phyloP scores from a whole-genome alignment of 2,888 invertebrate species.

The Laspeyria flexula region DNA sequence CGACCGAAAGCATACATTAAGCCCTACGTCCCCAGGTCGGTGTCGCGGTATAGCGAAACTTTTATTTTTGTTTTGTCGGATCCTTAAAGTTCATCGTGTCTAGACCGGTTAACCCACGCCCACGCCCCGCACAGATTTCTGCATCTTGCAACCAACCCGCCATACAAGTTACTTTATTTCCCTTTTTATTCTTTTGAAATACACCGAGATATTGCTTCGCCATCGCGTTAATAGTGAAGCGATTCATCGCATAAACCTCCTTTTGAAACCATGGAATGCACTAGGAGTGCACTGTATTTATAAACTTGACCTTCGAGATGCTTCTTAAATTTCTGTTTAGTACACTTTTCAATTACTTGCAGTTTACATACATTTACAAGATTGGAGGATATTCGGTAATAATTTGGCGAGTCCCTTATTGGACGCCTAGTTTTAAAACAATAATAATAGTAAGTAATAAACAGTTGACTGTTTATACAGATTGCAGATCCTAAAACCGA shows the following conservation, averaged over 20 bases:
- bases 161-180: conserved; percentile 81
- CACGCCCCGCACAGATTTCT: conserved; percentile 82
- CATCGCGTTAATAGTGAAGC: conserved; percentile 71
- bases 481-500: too few species aligned
- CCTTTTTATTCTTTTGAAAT: conserved; percentile 81
- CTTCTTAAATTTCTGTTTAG: too few species aligned
- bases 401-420: too few species aligned
- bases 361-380: too few species aligned
- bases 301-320: conserved; percentile 12
- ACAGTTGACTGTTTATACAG: too few species aligned
- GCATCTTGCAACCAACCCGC: conserved; percentile 82
- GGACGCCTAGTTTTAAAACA: too few species aligned
- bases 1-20: conserved; percentile 65
- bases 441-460: too few species aligned
- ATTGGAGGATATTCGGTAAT: too few species aligned
- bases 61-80: conserved; percentile 80
- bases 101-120: conserved; percentile 83
- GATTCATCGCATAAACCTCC: conserved; percentile 57
- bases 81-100: conserved; percentile 84
- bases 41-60: conserved; percentile 70
- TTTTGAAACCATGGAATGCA: conserved; percentile 41
- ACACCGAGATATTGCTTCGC: conserved; percentile 71
- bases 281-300: conserved; percentile 28
- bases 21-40: conserved; percentile 62
- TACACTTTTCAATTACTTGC: too few species aligned